These are phyloP conservation scores for Embidobia sp. DNA, from an alignment of 2,888 invertebrate species.

Conservation along the genomic window DNA sequence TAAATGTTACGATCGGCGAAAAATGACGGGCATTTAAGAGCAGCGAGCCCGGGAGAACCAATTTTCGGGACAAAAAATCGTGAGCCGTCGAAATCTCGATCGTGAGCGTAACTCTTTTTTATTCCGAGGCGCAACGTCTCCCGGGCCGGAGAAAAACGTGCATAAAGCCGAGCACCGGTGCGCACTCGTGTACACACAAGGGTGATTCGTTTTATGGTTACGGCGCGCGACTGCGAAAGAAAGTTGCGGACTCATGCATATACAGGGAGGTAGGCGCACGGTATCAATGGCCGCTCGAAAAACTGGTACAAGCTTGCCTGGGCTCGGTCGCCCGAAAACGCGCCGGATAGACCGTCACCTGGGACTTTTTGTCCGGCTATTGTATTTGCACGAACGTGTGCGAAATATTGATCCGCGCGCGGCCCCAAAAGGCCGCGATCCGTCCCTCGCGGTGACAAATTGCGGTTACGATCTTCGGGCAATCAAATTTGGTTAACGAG, in stretches of 20 bases:
- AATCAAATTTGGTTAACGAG: slow-evolving; percentile 49
- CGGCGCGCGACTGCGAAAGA: slow-evolving; percentile 76
- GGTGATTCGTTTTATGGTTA: slow-evolving; percentile 76
- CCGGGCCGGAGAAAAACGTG: slow-evolving; percentile 71
- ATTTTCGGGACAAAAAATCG: slow-evolving; percentile 64
- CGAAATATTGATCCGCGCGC: slow-evolving; percentile 73
- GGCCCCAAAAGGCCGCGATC: slow-evolving; percentile 17
- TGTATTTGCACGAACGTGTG: slow-evolving; percentile 76
- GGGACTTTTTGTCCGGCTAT: slow-evolving; percentile 76
- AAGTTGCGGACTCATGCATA: slow-evolving; percentile 78
- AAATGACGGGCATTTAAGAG: slow-evolving; percentile 38
- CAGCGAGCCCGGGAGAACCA: slow-evolving; percentile 46
- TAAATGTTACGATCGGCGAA: slow-evolving; percentile 14
- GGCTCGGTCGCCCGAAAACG: slow-evolving; percentile 46
- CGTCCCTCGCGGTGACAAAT: slow-evolving; percentile 32
- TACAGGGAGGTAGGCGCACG: slow-evolving; percentile 70
- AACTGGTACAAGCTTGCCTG: slow-evolving; percentile 79
- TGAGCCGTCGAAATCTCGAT: slow-evolving; percentile 57
- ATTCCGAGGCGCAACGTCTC: slow-evolving; percentile 65
- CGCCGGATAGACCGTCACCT: slow-evolving; percentile 71
- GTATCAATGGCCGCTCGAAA: slow-evolving; percentile 78
- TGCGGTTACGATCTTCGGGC: slow-evolving; percentile 15
- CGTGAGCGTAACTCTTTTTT: slow-evolving; percentile 61
- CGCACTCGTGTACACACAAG: slow-evolving; percentile 64
- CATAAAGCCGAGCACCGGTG: slow-evolving; percentile 69